These are phyloP conservation scores for Drosophila diplacantha DNA, from an alignment of 2,888 invertebrate species.

Conservation along the genomic window DNA sequence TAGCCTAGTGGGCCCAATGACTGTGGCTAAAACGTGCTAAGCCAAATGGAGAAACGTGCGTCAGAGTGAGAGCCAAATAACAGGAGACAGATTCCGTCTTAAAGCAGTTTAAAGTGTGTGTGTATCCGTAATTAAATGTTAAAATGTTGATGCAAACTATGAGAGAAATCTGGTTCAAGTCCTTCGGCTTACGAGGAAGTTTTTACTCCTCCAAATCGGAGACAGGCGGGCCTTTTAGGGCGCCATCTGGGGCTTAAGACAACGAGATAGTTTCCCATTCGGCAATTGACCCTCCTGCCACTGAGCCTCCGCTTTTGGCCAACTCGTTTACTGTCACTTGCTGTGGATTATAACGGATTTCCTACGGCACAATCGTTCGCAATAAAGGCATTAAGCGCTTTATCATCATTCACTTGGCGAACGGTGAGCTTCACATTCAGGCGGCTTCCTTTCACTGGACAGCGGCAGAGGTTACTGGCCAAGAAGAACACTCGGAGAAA, in stretches of 20 bases:
- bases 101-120: slow-evolving; percentile 56
- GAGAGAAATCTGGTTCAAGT: slow-evolving; percentile 44
- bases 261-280: slow-evolving; percentile 62
- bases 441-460: slow-evolving; percentile 3
- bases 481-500: background rate
- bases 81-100: slow-evolving; percentile 42
- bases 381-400: slow-evolving; percentile 73
- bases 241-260: slow-evolving; percentile 37
- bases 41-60: slow-evolving; percentile 55
- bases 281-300: slow-evolving; percentile 5
- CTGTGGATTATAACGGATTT: slow-evolving; percentile 73
- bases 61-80: slow-evolving; percentile 29
- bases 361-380: slow-evolving; percentile 67
- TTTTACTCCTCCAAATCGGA: slow-evolving; percentile 24
- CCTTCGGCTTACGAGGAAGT: slow-evolving; percentile 8
- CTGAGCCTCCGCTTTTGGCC: slow-evolving; percentile 5
- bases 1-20: slow-evolving; percentile 20
- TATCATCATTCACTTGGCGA: slow-evolving; percentile 73
- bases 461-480: background rate
- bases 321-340: slow-evolving; percentile 70
- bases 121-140: slow-evolving; percentile 17
- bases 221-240: slow-evolving; percentile 31
- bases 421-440: slow-evolving; percentile 48
- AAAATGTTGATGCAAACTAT: slow-evolving; percentile 36
- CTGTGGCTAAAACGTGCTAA: slow-evolving; percentile 60